Evolutionary conservation across 2,113 vertebrate species (phyloP).

Genomic region (Caloenas nicobarica): DNA sequence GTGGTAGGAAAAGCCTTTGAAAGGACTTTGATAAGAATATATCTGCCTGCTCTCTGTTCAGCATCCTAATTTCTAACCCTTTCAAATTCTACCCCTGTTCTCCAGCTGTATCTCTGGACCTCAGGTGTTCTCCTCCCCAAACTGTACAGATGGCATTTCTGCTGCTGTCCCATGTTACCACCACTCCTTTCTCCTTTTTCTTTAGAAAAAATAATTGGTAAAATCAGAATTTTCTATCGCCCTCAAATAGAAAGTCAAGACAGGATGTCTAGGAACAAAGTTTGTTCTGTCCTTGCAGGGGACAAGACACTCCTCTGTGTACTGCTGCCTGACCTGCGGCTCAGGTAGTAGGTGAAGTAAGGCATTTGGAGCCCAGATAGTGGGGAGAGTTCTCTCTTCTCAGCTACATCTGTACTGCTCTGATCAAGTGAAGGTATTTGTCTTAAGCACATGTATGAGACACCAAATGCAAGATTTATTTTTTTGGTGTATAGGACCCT

Average conservation of each 20-base stretch:
- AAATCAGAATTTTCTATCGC: not conserved
- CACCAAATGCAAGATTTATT: not conserved
- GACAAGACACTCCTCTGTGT: not conserved
- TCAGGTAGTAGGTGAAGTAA: not conserved
- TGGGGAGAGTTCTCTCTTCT: not conserved
- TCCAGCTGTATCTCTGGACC: not conserved
- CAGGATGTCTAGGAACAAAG: not conserved
- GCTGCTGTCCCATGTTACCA: not conserved
- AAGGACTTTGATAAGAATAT: not conserved
- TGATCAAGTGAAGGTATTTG: not conserved
- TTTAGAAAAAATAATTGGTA: not conserved
- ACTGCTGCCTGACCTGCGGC: not conserved
- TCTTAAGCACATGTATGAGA: not conserved
- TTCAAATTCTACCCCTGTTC: not conserved
- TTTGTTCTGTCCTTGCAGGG: not conserved
- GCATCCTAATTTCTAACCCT: not conserved
- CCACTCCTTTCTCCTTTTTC: not conserved
- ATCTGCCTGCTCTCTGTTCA: not conserved
- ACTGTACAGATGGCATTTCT: not conserved
- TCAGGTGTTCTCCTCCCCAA: not conserved
- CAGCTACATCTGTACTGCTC: not conserved
- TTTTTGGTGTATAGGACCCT: not conserved
- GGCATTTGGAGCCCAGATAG: not conserved
- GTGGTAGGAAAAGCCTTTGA: not conserved
- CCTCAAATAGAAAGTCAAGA: not conserved